Conservation (phyloP, 2,888 invertebrate species). For the Acleris cristana region DNA sequence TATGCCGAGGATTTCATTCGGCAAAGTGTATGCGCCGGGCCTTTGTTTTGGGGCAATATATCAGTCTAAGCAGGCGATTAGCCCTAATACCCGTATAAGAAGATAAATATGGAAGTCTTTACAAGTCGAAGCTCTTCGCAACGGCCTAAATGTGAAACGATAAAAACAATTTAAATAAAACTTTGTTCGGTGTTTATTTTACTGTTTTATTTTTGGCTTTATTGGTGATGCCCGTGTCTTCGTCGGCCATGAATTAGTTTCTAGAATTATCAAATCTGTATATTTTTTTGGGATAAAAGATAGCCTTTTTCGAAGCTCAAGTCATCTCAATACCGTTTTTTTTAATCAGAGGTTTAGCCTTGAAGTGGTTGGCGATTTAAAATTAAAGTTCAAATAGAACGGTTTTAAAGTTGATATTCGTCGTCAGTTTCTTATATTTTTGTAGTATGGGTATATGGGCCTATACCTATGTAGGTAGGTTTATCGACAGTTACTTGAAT, state of each 20-base stretch:
- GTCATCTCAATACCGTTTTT: too few species aligned
- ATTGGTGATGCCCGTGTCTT: background rate
- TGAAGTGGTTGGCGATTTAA: too few species aligned
- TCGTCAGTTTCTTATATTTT: too few species aligned
- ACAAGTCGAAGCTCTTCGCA: slow-evolving; percentile 23
- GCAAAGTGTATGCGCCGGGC: slow-evolving; percentile 45
- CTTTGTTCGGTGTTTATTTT: slow-evolving; percentile 2
- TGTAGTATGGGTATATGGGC: too few species aligned
- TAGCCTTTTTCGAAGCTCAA: too few species aligned
- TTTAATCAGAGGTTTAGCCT: too few species aligned
- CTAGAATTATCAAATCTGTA: too few species aligned
- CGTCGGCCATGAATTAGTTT: too few species aligned
- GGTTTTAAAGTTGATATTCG: too few species aligned
- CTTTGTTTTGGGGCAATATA: slow-evolving; percentile 73
- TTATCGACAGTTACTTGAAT: background rate
- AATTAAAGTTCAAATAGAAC: too few species aligned
- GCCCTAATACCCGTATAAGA: slow-evolving; percentile 62
- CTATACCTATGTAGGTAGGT: too few species aligned
- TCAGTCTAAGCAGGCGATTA: slow-evolving; percentile 73
- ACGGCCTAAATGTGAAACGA: slow-evolving; percentile 19
- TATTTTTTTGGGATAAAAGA: too few species aligned
- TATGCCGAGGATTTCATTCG: slow-evolving; percentile 46
- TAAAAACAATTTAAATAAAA: slow-evolving; percentile 12
- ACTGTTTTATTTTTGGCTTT: slow-evolving; percentile 4
- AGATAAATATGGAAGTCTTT: slow-evolving; percentile 64